These are phyloP conservation scores for Taeniopygia guttata DNA, from an alignment of 2,797 vertebrate genomes.

Conservation along the genomic window DNA sequence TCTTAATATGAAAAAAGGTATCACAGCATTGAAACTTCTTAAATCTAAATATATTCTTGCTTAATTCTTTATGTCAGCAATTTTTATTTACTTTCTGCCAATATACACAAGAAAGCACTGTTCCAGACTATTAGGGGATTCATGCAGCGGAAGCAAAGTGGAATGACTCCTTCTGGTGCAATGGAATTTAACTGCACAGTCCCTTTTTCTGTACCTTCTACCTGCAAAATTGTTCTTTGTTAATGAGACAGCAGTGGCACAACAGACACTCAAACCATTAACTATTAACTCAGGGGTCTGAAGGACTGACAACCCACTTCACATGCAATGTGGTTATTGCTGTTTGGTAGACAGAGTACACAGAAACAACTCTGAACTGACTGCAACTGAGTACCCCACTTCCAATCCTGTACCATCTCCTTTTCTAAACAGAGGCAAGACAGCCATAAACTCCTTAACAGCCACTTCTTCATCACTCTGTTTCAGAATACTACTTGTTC, in stretches of 20 bases:
- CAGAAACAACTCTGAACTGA: neutral
- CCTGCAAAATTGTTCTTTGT: conserved; percentile 24
- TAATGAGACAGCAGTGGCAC: neutral
- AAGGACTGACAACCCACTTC: neutral
- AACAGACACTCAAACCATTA: neutral
- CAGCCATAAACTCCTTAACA: neutral
- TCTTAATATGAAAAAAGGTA: neutral
- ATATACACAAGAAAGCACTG: conserved; percentile 8
- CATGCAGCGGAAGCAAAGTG: neutral
- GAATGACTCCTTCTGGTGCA: conserved; percentile 49
- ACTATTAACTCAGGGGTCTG: neutral
- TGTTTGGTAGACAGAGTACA: neutral
- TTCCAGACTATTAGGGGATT: conserved; percentile 41
- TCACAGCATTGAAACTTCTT: neutral
- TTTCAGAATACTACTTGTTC: neutral
- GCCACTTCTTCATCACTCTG: neutral
- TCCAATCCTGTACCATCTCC: neutral
- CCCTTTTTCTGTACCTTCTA: conserved; percentile 16
- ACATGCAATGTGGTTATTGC: accelerated
- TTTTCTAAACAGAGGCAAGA: neutral
- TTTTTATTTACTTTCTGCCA: conserved; percentile 49
- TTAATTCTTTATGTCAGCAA: conserved; percentile 31
- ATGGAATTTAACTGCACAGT: conserved; percentile 29
- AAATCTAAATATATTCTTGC: neutral
- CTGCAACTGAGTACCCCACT: neutral